Percentiles rank a stretch among this genome's conserved stretches.
Evolutionary conservation across 2,797 vertebrate genomes (phyloP).

Genomic region (Aphelocoma californica): DNA sequence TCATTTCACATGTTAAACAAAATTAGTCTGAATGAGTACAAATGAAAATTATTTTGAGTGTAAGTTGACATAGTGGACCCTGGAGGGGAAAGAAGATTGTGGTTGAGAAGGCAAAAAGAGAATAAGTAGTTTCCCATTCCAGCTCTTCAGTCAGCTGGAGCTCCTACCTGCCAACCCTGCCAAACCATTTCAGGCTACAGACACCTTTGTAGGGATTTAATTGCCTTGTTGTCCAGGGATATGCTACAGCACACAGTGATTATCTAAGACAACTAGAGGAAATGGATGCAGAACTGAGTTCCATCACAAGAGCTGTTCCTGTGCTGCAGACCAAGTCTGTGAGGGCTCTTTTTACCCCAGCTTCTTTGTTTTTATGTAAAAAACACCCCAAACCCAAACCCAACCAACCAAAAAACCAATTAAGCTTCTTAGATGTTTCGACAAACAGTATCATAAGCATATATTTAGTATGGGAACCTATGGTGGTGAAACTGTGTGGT

Average conservation of each 20-base stretch:
- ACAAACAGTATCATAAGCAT: not conserved
- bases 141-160: not conserved
- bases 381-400: not conserved
- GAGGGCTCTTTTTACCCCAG: not conserved
- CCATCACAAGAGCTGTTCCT: not conserved
- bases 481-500: not conserved
- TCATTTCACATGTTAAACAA: not conserved
- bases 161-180: not conserved
- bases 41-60: not conserved
- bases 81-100: not conserved
- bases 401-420: not conserved
- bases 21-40: not conserved
- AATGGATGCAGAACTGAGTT: not conserved
- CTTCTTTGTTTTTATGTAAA: not conserved
- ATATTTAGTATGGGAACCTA: not conserved
- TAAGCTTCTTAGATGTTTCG: not conserved
- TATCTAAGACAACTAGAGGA: not conserved
- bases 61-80: not conserved
- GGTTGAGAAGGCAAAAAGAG: not conserved
- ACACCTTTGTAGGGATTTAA: not conserved
- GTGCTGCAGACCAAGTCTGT: not conserved
- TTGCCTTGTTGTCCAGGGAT: not conserved
- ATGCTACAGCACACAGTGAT: fast-evolving
- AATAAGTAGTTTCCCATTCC: not conserved
- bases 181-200: not conserved